Percentiles rank a stretch among this genome's conserved stretches.
Evolutionary conservation across 1,140 invertebrate genomes (phyloP).

Genomic region (Fopius arisanus): DNA sequence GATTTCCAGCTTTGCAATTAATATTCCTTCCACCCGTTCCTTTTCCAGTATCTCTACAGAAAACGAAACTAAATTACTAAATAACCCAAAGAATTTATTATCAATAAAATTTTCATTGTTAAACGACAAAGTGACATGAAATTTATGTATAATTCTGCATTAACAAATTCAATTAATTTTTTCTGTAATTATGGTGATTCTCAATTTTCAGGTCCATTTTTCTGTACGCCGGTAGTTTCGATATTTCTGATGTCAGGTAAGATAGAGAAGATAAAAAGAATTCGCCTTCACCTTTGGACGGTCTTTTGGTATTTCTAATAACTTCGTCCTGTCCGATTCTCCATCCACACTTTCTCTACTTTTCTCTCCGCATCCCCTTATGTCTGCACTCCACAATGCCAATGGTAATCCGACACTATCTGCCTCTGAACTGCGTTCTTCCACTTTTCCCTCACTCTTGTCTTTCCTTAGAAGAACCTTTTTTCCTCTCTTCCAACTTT

Average conservation of each 20-base stretch:
- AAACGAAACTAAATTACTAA: neutral
- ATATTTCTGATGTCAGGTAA: constrained; percentile 15
- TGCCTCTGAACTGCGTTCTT: constrained; percentile 27
- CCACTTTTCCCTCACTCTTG: constrained; percentile 20
- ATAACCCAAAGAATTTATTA: neutral
- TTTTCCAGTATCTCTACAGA: neutral
- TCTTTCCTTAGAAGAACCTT: neutral
- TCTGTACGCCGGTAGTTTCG: neutral
- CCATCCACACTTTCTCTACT: constrained; percentile 4
- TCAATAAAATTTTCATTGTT: too few species aligned
- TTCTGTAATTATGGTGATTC: too few species aligned
- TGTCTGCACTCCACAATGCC: constrained; percentile 50
- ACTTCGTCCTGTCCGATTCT: constrained; percentile 41
- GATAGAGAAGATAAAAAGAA: constrained; percentile 19
- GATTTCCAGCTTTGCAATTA: constrained; percentile 8
- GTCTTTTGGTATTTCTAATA: constrained; percentile 56
- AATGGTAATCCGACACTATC: constrained; percentile 53
- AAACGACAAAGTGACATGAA: too few species aligned
- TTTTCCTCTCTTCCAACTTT: neutral
- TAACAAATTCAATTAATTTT: too few species aligned
- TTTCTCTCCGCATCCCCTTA: constrained; percentile 27
- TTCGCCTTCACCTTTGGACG: constrained; percentile 41
- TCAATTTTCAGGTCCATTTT: constrained; percentile 4
- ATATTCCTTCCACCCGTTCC: neutral
- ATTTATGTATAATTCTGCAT: too few species aligned